Evolutionary conservation across 2,888 invertebrate species (phyloP).

Genomic region (Epistrophella euchroma): DNA sequence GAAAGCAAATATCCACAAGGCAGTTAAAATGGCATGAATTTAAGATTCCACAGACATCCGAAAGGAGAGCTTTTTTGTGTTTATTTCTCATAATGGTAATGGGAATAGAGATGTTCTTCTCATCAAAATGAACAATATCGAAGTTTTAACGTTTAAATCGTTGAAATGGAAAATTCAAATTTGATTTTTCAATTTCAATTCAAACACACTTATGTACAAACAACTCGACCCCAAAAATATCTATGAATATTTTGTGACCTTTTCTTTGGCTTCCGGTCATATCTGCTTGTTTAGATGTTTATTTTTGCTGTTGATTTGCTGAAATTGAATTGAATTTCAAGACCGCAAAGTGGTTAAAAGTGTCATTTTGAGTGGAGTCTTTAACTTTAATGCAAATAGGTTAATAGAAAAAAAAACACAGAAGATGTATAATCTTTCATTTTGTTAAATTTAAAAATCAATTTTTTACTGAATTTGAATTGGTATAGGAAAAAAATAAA

Average conservation of each 20-base stretch:
- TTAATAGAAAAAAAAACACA: not conserved
- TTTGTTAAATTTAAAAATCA: constrained; percentile 48
- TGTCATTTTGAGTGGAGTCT: constrained; percentile 44
- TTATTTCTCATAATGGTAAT: constrained; percentile 11
- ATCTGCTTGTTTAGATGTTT: constrained; percentile 38
- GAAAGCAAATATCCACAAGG: constrained; percentile 43
- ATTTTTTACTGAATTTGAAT: constrained; percentile 16
- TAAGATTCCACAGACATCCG: constrained; percentile 7
- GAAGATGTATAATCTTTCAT: constrained; percentile 16
- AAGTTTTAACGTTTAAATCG: constrained; percentile 57
- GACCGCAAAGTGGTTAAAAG: constrained; percentile 44
- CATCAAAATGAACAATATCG: constrained; percentile 40
- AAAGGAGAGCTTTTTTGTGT: not conserved
- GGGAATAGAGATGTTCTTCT: constrained; percentile 15
- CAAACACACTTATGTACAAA: not conserved
- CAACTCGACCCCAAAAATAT: not conserved
- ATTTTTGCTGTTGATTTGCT: constrained; percentile 15
- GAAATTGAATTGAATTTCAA: constrained; percentile 45
- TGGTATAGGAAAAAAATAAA: constrained; percentile 3
- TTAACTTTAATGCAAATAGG: constrained; percentile 28
- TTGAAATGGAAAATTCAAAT: constrained; percentile 70
- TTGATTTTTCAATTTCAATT: constrained; percentile 62
- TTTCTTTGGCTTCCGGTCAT: constrained; percentile 16
- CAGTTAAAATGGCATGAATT: constrained; percentile 34
- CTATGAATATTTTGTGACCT: not conserved